These are phyloP conservation scores for Dorcus hopei DNA, from an alignment of 2,888 invertebrate species.

Conservation along the genomic window DNA sequence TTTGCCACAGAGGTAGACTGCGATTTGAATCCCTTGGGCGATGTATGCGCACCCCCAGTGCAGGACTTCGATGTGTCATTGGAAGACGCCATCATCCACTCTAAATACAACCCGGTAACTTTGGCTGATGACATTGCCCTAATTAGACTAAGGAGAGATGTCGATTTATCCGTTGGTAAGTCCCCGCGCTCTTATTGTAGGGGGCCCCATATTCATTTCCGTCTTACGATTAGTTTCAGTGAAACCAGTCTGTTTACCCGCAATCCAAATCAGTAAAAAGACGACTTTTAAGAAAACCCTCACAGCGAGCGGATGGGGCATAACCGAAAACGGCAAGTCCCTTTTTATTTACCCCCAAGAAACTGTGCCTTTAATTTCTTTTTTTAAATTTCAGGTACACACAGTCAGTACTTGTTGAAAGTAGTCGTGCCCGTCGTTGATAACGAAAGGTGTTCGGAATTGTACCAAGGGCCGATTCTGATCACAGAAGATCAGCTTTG, in stretches of 20 bases:
- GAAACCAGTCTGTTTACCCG: conserved; percentile 51
- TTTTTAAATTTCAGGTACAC: neutral
- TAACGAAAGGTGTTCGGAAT: neutral
- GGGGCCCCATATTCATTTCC: neutral
- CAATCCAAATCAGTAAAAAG: conserved; percentile 5
- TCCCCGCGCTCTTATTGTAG: neutral
- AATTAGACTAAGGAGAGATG: conserved; percentile 47
- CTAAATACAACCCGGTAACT: conserved; percentile 49
- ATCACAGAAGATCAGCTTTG: conserved; percentile 54
- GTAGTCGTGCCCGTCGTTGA: neutral
- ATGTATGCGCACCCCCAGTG: conserved; percentile 14
- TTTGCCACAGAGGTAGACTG: conserved; percentile 47
- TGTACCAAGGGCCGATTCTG: neutral
- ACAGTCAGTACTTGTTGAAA: conserved; percentile 6
- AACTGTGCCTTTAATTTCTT: neutral
- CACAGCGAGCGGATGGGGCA: conserved; percentile 60
- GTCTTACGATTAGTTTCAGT: conserved; percentile 22
- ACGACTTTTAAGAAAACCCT: neutral
- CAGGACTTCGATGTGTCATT: conserved; percentile 32
- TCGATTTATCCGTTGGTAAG: conserved; percentile 43
- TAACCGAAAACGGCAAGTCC: conserved; percentile 29
- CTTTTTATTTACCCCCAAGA: neutral
- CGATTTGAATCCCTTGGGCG: conserved; percentile 26
- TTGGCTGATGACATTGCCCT: conserved; percentile 60
- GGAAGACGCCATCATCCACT: conserved; percentile 52